These are phyloP conservation scores for Ypsolopha sequella DNA, from an alignment of 2,888 invertebrate species.

Conservation along the genomic window DNA sequence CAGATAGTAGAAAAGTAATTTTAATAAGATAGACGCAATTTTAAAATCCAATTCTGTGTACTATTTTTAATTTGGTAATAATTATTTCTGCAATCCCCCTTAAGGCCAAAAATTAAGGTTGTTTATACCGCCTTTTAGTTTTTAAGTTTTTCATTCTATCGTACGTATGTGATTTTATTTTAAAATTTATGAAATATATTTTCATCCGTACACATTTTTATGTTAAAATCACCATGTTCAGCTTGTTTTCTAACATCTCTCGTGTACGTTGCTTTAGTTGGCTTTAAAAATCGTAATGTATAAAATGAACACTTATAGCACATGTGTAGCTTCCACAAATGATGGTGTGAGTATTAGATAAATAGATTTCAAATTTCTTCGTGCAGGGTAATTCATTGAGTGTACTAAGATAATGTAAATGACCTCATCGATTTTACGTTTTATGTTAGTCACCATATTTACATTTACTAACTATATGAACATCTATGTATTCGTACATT, in stretches of 20 bases:
- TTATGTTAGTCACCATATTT: too few species aligned
- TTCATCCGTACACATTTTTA: neutral
- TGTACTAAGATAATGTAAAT: slow-evolving; percentile 3
- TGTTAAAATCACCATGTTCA: neutral
- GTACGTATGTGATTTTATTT: slow-evolving; percentile 10
- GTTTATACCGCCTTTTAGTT: slow-evolving; percentile 40
- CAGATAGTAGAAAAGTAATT: too few species aligned
- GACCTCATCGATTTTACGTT: neutral
- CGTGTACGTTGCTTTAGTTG: slow-evolving; percentile 4
- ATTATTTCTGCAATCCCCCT: slow-evolving; percentile 15
- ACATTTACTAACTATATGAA: too few species aligned
- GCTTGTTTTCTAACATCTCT: slow-evolving; percentile 3
- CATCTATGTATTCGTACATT: too few species aligned
- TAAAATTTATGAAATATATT: neutral
- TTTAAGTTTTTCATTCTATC: slow-evolving; percentile 25
- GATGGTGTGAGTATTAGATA: slow-evolving; percentile 17
- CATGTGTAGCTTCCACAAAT: slow-evolving; percentile 22
- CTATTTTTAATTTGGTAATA: neutral
- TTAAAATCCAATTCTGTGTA: neutral
- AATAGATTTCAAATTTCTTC: slow-evolving; percentile 54
- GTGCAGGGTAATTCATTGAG: slow-evolving; percentile 49
- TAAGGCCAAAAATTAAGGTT: slow-evolving; percentile 39
- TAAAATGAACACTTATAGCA: slow-evolving; percentile 10
- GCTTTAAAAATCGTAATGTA: slow-evolving; percentile 10
- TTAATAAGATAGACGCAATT: slow-evolving; percentile 4